Evolutionary conservation across 2,113 vertebrate species (phyloP).

Genomic region (Otus sunia): DNA sequence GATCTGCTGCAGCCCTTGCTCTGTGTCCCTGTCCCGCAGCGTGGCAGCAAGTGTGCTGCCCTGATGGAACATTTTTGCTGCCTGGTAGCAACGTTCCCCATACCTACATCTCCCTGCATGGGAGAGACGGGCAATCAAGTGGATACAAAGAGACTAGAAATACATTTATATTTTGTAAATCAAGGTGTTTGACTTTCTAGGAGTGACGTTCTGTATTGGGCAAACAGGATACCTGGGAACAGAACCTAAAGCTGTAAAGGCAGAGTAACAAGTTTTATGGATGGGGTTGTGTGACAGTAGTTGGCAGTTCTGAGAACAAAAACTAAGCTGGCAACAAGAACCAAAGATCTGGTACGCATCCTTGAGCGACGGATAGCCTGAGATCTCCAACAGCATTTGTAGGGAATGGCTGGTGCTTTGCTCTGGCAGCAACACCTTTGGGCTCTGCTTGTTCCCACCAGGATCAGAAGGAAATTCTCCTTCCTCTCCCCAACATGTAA

Average conservation of each 20-base stretch:
- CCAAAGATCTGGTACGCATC: not conserved
- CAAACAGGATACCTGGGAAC: not conserved
- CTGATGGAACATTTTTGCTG: not conserved
- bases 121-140: not conserved
- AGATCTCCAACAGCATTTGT: not conserved
- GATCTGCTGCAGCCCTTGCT: not conserved
- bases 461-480: not conserved
- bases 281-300: not conserved
- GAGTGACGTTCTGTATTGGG: not conserved
- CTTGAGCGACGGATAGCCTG: not conserved
- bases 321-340: not conserved
- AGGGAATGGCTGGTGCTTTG: not conserved
- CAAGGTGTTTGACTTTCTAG: not conserved
- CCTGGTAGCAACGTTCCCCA: not conserved
- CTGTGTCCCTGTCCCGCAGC: not conserved
- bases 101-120: not conserved
- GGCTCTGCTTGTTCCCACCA: not conserved
- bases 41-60: not conserved
- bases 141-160: not conserved
- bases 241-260: not conserved
- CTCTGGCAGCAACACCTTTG: not conserved
- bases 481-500: not conserved
- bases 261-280: not conserved
- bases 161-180: not conserved
- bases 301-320: not conserved